These are phyloP conservation scores for Lophotis ruficrista DNA, from an alignment of 2,113 vertebrate species.

Conservation along the genomic window DNA sequence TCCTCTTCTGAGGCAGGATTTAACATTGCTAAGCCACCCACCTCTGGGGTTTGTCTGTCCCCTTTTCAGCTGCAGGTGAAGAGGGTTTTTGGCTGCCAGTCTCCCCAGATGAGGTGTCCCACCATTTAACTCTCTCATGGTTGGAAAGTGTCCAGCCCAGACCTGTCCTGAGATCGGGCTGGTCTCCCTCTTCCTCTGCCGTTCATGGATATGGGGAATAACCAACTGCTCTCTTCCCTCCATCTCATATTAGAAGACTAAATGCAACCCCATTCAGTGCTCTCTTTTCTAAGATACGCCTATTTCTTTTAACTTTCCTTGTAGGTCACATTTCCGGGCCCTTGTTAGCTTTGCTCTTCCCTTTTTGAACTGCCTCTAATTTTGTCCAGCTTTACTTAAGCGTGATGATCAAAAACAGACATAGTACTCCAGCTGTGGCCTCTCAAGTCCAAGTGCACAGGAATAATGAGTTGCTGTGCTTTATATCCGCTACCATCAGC, in stretches of 20 bases:
- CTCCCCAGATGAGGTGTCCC: not conserved
- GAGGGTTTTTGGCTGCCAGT: rapidly evolving
- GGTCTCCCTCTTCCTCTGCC: not conserved
- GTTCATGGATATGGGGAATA: rapidly evolving
- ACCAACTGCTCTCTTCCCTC: not conserved
- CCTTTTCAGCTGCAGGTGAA: not conserved
- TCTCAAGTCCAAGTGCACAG: not conserved
- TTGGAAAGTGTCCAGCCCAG: not conserved
- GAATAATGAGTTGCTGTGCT: not conserved
- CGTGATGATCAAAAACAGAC: not conserved
- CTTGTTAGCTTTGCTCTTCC: not conserved
- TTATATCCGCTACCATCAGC: not conserved
- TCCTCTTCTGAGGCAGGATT: not conserved
- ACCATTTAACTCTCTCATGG: not conserved
- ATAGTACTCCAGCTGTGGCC: not conserved
- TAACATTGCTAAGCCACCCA: not conserved
- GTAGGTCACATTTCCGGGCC: not conserved
- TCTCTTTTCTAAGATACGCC: not conserved
- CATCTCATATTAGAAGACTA: rapidly evolving
- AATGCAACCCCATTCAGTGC: not conserved
- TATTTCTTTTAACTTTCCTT: not conserved
- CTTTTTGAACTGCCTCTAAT: not conserved
- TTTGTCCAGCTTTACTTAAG: not conserved
- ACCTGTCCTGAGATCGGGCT: rapidly evolving
- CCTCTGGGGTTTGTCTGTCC: not conserved